Conservation (phyloP, 30 jellyfish, hydroid and myxozoan species). For the Rhopilema esculentum region DNA sequence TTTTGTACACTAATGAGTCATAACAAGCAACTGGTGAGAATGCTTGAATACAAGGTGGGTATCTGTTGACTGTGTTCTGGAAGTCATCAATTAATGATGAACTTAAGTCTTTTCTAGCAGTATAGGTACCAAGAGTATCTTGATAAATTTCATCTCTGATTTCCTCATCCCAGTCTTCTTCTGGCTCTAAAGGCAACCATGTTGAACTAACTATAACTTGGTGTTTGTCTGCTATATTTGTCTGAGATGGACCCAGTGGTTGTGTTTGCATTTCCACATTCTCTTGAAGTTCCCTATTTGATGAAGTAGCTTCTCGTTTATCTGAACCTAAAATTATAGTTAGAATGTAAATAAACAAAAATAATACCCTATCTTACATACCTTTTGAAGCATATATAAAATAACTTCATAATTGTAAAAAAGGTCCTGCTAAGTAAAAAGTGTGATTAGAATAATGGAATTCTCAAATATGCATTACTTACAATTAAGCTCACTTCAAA, state of each 20-base stretch:
- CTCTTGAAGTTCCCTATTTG: background rate
- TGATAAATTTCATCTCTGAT: constrained; percentile 52
- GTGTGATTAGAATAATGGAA: too few species aligned
- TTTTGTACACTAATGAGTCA: constrained; percentile 77
- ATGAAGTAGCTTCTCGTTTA: background rate
- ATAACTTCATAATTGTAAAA: too few species aligned
- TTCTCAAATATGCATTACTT: too few species aligned
- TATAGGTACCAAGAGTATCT: constrained; percentile 41
- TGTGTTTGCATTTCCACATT: background rate
- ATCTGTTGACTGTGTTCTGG: constrained; percentile 74
- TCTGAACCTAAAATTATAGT: background rate
- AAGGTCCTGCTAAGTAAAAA: too few species aligned
- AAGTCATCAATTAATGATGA: constrained; percentile 64
- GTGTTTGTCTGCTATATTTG: background rate
- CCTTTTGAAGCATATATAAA: too few species aligned
- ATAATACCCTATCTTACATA: too few species aligned
- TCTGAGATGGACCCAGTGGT: background rate
- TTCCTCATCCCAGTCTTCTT: constrained; percentile 93
- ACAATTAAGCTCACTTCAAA: too few species aligned
- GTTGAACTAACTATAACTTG: background rate
- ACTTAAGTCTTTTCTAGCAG: constrained; percentile 35
- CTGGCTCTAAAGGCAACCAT: background rate
- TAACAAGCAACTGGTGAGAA: constrained; percentile 74
- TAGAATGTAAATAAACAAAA: too few species aligned
- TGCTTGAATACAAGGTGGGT: constrained; percentile 88